Evolutionary conservation across 2,888 invertebrate genomes (phyloP).

Genomic region (Dexiosoma caninum): DNA sequence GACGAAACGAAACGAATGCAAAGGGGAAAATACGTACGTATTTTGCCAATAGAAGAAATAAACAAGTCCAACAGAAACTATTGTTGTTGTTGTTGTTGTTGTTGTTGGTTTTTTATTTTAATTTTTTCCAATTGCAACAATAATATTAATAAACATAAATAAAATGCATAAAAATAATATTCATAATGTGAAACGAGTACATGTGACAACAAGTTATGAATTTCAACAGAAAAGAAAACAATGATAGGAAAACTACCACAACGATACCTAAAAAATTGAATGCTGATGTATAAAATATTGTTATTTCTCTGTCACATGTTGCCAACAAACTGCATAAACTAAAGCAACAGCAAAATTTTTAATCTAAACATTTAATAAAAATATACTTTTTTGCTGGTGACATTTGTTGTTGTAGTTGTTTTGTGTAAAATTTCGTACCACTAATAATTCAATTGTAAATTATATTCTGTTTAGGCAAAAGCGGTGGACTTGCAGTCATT

Average conservation of each 20-base stretch:
- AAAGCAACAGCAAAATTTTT: constrained; percentile 29
- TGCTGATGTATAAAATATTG: constrained; percentile 42
- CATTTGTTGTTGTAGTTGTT: no score
- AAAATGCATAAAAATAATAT: constrained; percentile 52
- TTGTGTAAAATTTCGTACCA: constrained; percentile 32
- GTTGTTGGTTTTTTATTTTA: not conserved
- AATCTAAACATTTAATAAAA: constrained; percentile 51
- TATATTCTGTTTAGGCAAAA: constrained; percentile 35
- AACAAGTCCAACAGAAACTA: constrained; percentile 47
- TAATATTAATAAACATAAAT: constrained; percentile 31
- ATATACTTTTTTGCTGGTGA: constrained; percentile 1
- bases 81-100: not conserved
- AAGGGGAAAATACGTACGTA: constrained; percentile 9
- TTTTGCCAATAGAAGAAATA: constrained; percentile 42
- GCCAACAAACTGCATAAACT: constrained; percentile 34
- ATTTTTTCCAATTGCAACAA: constrained; percentile 1
- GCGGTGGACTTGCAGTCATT: constrained; percentile 15
- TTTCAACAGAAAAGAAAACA: constrained; percentile 44
- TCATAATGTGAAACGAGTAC: constrained; percentile 61
- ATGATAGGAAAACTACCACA: constrained; percentile 15
- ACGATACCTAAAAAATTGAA: not conserved
- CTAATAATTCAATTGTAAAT: constrained; percentile 61
- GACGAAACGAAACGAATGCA: constrained; percentile 16
- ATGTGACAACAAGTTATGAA: constrained; percentile 62
- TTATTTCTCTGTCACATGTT: constrained; percentile 57